A percentile compares a stretch with the other conserved stretches of the same genome.
These are phyloP conservation scores for Sebastes variabilis DNA, from an alignment of 2,797 vertebrate genomes.

Conservation along the genomic window DNA sequence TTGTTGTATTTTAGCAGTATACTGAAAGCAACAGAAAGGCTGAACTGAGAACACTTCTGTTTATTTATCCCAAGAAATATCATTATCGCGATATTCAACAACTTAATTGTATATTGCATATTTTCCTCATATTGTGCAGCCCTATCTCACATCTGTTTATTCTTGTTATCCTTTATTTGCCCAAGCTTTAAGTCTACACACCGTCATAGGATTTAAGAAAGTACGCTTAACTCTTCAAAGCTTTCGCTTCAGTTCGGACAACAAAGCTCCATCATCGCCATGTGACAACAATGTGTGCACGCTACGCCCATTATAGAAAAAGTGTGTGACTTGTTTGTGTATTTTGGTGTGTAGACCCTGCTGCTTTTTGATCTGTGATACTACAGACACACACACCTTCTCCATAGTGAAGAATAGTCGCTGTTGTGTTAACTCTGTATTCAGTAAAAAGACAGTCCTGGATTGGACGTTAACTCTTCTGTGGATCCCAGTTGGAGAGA, in stretches of 20 bases:
- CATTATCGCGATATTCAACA: no score
- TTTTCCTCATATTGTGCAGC: not conserved
- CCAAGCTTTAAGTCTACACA: conserved; percentile 40
- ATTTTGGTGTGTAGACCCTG: conserved; percentile 21
- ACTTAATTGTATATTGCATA: no score
- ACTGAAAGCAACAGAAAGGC: no score
- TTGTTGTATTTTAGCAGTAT: no score
- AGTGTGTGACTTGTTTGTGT: not conserved
- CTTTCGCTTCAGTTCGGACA: conserved; percentile 30
- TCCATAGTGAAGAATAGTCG: conserved; percentile 8
- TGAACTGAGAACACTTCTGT: no score
- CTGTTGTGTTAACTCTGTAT: not conserved
- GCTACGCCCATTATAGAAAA: not conserved
- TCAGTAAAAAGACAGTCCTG: not conserved
- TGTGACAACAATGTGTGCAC: conserved; percentile 8
- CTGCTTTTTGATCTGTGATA: conserved; percentile 17
- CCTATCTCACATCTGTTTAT: not conserved
- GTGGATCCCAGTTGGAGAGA: not conserved
- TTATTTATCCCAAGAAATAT: no score
- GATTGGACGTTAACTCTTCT: not conserved
- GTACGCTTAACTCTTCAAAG: conserved; percentile 20
- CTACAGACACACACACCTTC: not conserved
- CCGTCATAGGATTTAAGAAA: conserved; percentile 13
- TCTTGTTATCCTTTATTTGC: conserved; percentile 12
- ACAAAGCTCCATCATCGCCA: conserved; percentile 48